phyloP scores from a whole-genome alignment of 2,888 invertebrate species.

The Sinhomidia bicolor region DNA sequence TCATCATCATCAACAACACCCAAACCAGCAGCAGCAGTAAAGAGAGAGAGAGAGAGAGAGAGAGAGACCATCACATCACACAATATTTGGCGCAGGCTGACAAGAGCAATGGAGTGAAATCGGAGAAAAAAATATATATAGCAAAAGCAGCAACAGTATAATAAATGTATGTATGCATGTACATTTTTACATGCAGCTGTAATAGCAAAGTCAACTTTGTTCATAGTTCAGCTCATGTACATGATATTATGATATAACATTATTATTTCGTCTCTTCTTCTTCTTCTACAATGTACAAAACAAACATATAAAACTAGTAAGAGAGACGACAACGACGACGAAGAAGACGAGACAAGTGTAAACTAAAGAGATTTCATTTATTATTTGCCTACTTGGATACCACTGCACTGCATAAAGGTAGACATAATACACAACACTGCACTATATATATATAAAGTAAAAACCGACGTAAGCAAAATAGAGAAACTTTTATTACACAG shows the following conservation, averaged over 20 bases:
- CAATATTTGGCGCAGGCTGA: constrained; percentile 37
- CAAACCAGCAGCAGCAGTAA: neutral
- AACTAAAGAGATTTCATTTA: constrained; percentile 29
- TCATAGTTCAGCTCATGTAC: neutral
- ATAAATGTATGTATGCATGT: too few relatives aligned
- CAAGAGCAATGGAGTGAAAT: constrained; percentile 31
- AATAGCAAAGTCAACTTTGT: constrained; percentile 20
- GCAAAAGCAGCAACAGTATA: too few relatives aligned
- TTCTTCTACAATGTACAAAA: too few relatives aligned
- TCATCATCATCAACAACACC: constrained; percentile 3
- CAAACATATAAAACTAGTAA: neutral
- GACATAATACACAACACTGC: neutral
- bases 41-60: too few relatives aligned
- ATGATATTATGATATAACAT: neutral
- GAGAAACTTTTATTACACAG: neutral
- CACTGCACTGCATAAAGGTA: constrained; percentile 33
- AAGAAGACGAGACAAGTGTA: neutral
- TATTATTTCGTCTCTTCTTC: too few relatives aligned
- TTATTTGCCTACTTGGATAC: constrained; percentile 7
- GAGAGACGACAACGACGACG: neutral
- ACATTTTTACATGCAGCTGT: too few relatives aligned
- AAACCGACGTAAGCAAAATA: neutral
- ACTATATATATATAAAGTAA: neutral
- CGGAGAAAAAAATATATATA: neutral
- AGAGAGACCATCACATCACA: neutral